Evolutionary conservation across 2,113 vertebrate genomes (phyloP).

Genomic region (Dermatemys mawii): DNA sequence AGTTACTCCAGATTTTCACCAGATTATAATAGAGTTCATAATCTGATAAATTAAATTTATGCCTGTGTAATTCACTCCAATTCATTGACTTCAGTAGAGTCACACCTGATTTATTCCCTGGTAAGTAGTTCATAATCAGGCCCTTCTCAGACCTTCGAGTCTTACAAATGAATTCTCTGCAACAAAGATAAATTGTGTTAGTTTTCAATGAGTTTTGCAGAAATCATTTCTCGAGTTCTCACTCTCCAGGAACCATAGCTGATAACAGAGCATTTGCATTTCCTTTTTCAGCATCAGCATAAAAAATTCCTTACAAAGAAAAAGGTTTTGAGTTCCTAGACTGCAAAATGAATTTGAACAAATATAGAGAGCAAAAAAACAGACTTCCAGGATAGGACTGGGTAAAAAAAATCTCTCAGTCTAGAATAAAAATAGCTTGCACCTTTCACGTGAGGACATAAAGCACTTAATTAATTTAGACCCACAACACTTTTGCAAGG

Average conservation of each 20-base stretch:
- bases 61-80: neutral
- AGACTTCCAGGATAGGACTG: neutral
- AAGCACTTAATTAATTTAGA: constrained; percentile 36
- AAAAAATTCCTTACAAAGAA: constrained; percentile 10
- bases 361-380: constrained; percentile 34
- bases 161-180: constrained; percentile 32
- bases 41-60: constrained; percentile 32
- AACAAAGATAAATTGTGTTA: neutral
- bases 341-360: constrained; percentile 17
- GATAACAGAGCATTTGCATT: constrained; percentile 33
- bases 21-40: neutral
- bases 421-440: neutral
- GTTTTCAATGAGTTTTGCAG: constrained; percentile 18
- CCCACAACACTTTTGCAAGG: neutral
- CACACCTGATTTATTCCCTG: constrained; percentile 36
- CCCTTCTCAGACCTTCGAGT: constrained; percentile 7
- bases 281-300: constrained; percentile 12
- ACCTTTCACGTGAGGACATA: constrained; percentile 3
- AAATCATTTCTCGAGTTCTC: constrained; percentile 50
- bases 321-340: constrained; percentile 7
- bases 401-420: constrained; percentile 3
- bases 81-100: constrained; percentile 15
- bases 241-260: neutral
- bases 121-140: constrained; percentile 19
- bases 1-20: constrained; percentile 20